These are phyloP conservation scores for Chrysemys picta DNA, from an alignment of 2,113 vertebrate species.

Conservation along the genomic window DNA sequence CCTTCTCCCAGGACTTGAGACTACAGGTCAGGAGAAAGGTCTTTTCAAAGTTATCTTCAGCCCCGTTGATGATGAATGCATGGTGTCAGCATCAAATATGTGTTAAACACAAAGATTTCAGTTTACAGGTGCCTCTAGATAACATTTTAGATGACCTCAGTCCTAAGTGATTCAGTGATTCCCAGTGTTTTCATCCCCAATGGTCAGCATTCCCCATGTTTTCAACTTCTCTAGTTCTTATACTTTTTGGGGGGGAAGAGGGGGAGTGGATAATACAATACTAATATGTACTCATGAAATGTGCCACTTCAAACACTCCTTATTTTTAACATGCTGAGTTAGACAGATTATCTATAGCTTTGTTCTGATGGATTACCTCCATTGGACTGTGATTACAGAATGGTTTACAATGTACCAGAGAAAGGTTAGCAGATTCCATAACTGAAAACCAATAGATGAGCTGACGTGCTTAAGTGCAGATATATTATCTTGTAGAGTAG, in stretches of 20 bases:
- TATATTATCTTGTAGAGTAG: neutral
- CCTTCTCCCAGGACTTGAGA: neutral
- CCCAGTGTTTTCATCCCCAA: too few relatives aligned
- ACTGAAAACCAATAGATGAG: neutral
- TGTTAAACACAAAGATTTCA: neutral
- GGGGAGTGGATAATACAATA: neutral
- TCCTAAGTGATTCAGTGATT: neutral
- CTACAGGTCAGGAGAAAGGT: neutral
- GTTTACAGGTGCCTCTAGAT: neutral
- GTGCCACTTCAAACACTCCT: neutral
- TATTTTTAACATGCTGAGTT: neutral
- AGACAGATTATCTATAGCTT: neutral
- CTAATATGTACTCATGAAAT: neutral
- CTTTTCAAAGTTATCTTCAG: neutral
- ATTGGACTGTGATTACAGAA: neutral
- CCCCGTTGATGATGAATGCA: neutral
- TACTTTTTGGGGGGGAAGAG: rapidly evolving
- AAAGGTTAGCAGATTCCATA: neutral
- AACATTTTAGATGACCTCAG: neutral
- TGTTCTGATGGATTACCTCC: neutral
- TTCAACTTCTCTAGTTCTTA: neutral
- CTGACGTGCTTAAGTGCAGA: neutral
- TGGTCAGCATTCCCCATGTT: neutral
- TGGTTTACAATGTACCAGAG: neutral
- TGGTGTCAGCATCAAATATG: neutral